phyloP scores from a whole-genome alignment of 2,888 invertebrate genomes.

The Heliconius sara region DNA sequence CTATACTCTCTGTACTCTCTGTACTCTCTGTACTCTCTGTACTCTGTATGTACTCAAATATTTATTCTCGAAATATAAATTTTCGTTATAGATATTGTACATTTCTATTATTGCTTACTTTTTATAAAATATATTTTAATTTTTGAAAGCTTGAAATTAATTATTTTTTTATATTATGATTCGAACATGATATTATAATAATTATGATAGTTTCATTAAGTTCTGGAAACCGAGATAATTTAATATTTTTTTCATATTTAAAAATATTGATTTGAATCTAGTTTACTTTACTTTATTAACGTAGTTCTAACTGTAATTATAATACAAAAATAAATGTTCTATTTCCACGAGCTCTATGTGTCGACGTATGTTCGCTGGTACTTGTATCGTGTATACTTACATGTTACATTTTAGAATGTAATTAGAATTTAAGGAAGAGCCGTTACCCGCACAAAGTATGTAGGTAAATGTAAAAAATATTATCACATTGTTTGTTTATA shows the following conservation, averaged over 20 bases:
- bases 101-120: not conserved
- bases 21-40: too few relatives aligned
- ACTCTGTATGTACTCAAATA: not conserved
- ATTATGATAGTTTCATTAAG: not conserved
- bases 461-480: constrained; percentile 6
- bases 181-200: too few relatives aligned
- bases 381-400: not conserved
- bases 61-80: not conserved
- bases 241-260: not conserved
- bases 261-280: not conserved
- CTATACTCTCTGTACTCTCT: too few relatives aligned
- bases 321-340: not conserved
- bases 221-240: not conserved
- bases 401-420: not conserved
- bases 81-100: not conserved
- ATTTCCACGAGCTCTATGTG: not conserved
- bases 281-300: not conserved
- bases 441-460: constrained; percentile 21
- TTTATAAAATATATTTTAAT: too few relatives aligned
- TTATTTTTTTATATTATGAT: too few relatives aligned
- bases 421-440: constrained; percentile 10
- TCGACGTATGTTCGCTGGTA: not conserved
- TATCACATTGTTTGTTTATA: not conserved
- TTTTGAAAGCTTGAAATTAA: too few relatives aligned
- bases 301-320: not conserved